These are phyloP conservation scores for Cantharis lateralis DNA, from an alignment of 2,888 invertebrate genomes.

Conservation along the genomic window DNA sequence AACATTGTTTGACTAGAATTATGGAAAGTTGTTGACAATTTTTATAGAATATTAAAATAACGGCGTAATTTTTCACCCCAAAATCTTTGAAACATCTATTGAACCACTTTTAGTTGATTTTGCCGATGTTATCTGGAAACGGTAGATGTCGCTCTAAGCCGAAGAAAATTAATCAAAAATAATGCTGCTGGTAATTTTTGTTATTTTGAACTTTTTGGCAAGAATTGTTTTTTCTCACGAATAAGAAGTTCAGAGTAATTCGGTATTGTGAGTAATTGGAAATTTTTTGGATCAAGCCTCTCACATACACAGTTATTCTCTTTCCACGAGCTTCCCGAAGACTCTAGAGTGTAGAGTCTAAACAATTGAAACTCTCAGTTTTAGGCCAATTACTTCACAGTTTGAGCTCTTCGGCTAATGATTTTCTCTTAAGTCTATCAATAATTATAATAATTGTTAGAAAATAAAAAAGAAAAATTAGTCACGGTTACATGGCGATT, in stretches of 20 bases:
- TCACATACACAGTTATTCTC: not conserved
- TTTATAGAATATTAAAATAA: not conserved
- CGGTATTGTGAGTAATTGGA: not conserved
- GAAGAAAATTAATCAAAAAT: no score
- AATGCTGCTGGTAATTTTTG: no score
- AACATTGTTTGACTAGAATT: not conserved
- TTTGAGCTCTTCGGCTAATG: not conserved
- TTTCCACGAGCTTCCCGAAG: not conserved
- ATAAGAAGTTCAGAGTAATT: not conserved
- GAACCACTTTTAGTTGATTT: not conserved
- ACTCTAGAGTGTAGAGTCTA: not conserved
- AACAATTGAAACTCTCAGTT: not conserved
- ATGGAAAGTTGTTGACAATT: not conserved
- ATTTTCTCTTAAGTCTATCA: not conserved
- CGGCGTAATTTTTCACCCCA: not conserved
- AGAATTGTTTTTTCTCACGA: not conserved
- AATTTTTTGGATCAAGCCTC: not conserved
- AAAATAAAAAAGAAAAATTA: not conserved
- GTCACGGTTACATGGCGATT: not conserved
- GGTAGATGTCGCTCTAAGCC: not conserved
- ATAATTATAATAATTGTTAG: not conserved
- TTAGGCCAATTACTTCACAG: not conserved
- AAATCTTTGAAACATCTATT: not conserved
- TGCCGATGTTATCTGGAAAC: not conserved
- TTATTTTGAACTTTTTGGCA: no score